Evolutionary conservation across 2,888 invertebrate genomes (phyloP).

Genomic region (Osmoderma eremita): DNA sequence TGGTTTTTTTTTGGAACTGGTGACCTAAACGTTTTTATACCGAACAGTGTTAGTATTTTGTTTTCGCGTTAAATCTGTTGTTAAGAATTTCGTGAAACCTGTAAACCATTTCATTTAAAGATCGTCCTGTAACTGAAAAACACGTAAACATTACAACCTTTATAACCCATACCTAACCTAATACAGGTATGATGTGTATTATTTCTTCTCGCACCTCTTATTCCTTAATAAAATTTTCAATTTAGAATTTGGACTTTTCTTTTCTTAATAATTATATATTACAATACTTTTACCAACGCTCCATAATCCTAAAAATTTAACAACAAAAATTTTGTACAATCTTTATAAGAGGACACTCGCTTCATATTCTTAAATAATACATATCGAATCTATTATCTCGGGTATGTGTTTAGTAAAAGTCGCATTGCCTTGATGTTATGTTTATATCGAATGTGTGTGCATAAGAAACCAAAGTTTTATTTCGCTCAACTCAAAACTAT

Average conservation of each 20-base stretch:
- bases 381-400: conserved; percentile 9
- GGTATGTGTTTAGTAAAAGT: conserved; percentile 37
- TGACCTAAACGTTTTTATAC: conserved; percentile 67
- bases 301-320: conserved; percentile 14
- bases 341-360: conserved; percentile 13
- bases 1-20: conserved; percentile 67
- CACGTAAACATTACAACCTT: conserved; percentile 52
- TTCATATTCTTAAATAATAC: conserved; percentile 12
- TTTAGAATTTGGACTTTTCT: no score
- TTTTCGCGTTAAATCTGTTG: conserved; percentile 40
- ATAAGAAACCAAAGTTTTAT: conserved; percentile 62
- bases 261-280: conserved; percentile 4
- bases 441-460: conserved; percentile 64
- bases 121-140: conserved; percentile 61
- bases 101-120: conserved; percentile 58
- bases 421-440: conserved; percentile 50
- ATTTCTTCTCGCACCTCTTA: conserved; percentile 9
- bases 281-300: conserved; percentile 18
- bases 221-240: background rate
- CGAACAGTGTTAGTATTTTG: conserved; percentile 59
- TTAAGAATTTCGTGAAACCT: conserved; percentile 53
- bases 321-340: conserved; percentile 3
- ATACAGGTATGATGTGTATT: conserved; percentile 19
- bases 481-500: conserved; percentile 52
- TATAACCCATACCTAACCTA: conserved; percentile 47